Evolutionary conservation across 1,140 invertebrate genomes (phyloP).

Genomic region (Adoxophyes honmai): DNA sequence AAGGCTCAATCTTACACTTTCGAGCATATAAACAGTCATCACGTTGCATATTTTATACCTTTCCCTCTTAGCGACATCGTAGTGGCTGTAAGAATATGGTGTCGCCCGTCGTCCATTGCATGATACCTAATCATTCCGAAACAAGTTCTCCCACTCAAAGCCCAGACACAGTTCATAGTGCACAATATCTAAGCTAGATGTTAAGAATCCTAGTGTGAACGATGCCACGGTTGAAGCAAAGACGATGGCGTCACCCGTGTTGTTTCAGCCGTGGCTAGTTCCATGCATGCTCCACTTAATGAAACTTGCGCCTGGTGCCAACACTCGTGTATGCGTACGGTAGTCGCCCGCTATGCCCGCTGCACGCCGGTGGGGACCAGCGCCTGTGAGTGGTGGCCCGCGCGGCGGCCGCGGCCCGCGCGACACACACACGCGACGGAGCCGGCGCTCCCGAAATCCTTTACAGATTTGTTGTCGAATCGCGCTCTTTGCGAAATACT

Average conservation of each 20-base stretch:
- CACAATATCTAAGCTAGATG: slow-evolving; percentile 45
- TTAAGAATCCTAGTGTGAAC: slow-evolving; percentile 37
- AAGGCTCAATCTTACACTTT: slow-evolving; percentile 48
- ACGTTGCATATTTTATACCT: slow-evolving; percentile 76
- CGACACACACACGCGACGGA: slow-evolving; percentile 65
- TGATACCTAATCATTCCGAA: slow-evolving; percentile 53
- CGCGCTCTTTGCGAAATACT: slow-evolving; percentile 22
- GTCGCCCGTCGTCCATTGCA: slow-evolving; percentile 67
- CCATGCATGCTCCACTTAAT: slow-evolving; percentile 62
- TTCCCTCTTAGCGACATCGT: slow-evolving; percentile 69
- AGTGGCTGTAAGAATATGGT: slow-evolving; percentile 64
- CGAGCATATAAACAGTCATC: slow-evolving; percentile 62
- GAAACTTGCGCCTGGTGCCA: slow-evolving; percentile 49
- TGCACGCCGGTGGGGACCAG: slow-evolving; percentile 3
- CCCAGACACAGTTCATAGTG: slow-evolving; percentile 54
- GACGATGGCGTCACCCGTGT: not conserved
- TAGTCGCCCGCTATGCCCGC: slow-evolving; percentile 5
- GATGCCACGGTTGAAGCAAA: slow-evolving; percentile 32
- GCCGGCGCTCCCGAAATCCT: slow-evolving; percentile 60
- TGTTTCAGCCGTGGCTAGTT: slow-evolving; percentile 36
- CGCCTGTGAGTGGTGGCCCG: slow-evolving; percentile 13
- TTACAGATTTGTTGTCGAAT: slow-evolving; percentile 43
- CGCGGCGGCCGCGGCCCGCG: slow-evolving; percentile 26
- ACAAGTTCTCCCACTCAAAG: slow-evolving; percentile 45
- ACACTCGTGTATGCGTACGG: slow-evolving; percentile 21